Base-by-base conservation (phyloP, 2,888 invertebrate species). In the Octonoba sinensis region DNA sequence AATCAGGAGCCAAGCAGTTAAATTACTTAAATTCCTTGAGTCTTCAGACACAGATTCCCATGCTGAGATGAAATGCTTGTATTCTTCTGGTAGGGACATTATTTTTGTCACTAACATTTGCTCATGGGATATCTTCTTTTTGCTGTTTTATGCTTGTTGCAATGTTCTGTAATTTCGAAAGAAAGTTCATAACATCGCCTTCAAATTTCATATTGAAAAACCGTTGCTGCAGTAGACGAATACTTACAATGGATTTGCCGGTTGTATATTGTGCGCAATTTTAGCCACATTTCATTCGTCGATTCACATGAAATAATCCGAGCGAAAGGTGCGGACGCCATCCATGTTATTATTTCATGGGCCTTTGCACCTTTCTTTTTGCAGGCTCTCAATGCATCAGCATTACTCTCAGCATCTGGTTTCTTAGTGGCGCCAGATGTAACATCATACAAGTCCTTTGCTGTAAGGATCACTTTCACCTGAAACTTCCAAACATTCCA, bases 201-300 rank as follows among this genome's bases (percentile, higher is more conserved):
- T 24, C 59, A 22, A 24, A 59, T 22, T 24, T 59, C 22, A 59
- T 22, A 24, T 59, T 59, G n/a, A 22, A 59, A 22, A 59, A 59
- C 13, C 22, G n/a, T 13, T 59, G 59, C n/a, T 59, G 8, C 13
- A 59, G 22, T 24, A 59, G 22, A 22, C 22, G 13, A 13, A 59
- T 59, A 24, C 59, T 24, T 16, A 59, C 59, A 24, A 22, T 59
- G 22, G 59, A 59, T 59, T 59, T 24, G n/a, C 13, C 59, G 3
- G 1, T 59, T 22, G 27, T 13, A 24, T 4, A 59, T 13, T 2
- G 13, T 59, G 27, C 22, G 59, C 27, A 59, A 24, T 59, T 59
- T 59, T 6, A 22, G 16, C 24, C 24, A 59, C 24, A 59, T 59
- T 59, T 59, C 59, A 27, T 24, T 24, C 1, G 59, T 4, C 6